Percentiles rank a stretch among this genome's conserved stretches.
phyloP scores from a whole-genome alignment of 1,140 invertebrate species.

The Drosophila varians region DNA sequence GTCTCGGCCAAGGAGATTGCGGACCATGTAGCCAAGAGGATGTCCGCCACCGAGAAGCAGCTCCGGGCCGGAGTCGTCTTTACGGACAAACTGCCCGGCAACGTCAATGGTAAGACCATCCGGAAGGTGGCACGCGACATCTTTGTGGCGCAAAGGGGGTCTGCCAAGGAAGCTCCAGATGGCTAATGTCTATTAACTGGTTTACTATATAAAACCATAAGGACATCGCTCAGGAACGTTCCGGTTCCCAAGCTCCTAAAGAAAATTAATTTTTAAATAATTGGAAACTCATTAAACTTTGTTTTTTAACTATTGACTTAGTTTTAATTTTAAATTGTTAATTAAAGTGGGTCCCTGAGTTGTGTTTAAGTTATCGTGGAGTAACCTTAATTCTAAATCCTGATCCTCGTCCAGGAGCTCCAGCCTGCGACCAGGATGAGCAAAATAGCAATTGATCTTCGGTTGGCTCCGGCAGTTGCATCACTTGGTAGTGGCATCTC shows the following conservation, averaged over 20 bases:
- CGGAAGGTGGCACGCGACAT: slow-evolving; percentile 84
- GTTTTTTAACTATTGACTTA: slow-evolving; percentile 14
- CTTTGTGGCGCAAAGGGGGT: slow-evolving; percentile 38
- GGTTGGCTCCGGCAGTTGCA: not conserved
- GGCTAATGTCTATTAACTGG: no score
- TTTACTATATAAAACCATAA: no score
- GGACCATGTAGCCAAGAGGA: slow-evolving; percentile 64
- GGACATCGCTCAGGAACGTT: no score
- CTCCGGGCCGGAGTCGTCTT: slow-evolving; percentile 86
- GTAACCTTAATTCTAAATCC: slow-evolving; percentile 26
- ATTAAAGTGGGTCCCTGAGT: slow-evolving; percentile 61
- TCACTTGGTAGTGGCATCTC: slow-evolving; percentile 17
- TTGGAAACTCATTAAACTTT: not conserved
- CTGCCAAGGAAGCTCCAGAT: slow-evolving; percentile 15
- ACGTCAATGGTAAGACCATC: slow-evolving; percentile 87
- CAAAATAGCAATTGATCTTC: not conserved
- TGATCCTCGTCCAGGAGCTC: slow-evolving; percentile 1
- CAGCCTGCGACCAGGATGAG: slow-evolving; percentile 2
- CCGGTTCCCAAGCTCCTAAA: no score
- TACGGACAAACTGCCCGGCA: slow-evolving; percentile 86
- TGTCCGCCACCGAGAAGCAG: slow-evolving; percentile 84
- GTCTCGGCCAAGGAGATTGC: slow-evolving; percentile 53
- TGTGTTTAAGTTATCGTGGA: slow-evolving; percentile 26
- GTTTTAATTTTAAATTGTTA: slow-evolving; percentile 43
- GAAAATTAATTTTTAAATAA: not conserved